Percentiles rank a stretch among this genome's conserved stretches.
phyloP scores from a whole-genome alignment of 2,888 invertebrate genomes.

The Cantharis lateralis region DNA sequence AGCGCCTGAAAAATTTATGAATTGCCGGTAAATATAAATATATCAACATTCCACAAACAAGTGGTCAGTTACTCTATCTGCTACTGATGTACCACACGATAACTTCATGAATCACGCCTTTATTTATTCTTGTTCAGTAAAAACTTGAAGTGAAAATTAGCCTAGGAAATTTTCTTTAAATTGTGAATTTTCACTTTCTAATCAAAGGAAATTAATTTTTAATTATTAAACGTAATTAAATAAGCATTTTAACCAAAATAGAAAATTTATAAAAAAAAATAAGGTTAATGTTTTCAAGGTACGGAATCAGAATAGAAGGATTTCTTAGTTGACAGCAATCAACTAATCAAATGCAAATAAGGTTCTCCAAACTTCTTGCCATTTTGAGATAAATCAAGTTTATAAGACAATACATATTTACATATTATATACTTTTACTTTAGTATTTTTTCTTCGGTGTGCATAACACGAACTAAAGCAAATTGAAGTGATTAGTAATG shows the following conservation, averaged over 20 bases:
- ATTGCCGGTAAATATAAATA: slow-evolving; percentile 7
- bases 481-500: not conserved
- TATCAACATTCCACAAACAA: slow-evolving; percentile 7
- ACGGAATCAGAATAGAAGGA: not conserved
- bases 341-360: not conserved
- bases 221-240: no score
- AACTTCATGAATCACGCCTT: slow-evolving; percentile 7
- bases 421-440: not conserved
- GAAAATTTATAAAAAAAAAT: not conserved
- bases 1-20: slow-evolving; percentile 8
- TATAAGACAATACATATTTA: not conserved
- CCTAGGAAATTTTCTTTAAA: not conserved
- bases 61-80: slow-evolving; percentile 16
- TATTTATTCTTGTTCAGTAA: not conserved
- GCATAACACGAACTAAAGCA: not conserved
- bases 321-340: not conserved
- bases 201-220: no score
- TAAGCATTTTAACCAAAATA: no score
- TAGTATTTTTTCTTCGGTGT: not conserved
- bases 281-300: not conserved
- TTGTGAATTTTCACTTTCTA: no score
- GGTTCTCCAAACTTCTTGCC: not conserved
- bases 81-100: slow-evolving; percentile 11
- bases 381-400: not conserved
- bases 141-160: no score